A percentile compares a stretch with the other conserved stretches of the same genome.
Evolutionary conservation across 2,888 invertebrate species (phyloP).

Genomic region (Cataglyphis rosenhaueri): DNA sequence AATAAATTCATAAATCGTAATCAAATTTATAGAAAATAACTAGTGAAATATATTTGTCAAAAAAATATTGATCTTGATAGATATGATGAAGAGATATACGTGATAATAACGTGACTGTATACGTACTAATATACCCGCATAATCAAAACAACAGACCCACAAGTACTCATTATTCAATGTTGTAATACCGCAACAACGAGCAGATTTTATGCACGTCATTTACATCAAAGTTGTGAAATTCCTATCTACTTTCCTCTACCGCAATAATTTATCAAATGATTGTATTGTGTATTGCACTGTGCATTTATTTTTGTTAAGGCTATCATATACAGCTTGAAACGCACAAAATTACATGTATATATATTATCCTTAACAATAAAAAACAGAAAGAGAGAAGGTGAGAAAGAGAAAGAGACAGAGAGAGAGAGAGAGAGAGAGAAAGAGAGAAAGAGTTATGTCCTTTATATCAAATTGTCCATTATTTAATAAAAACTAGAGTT

Average conservation of each 20-base stretch:
- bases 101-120: neutral
- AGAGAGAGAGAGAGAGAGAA: no score
- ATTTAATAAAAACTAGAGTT: neutral
- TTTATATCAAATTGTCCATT: neutral
- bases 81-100: neutral
- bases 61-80: neutral
- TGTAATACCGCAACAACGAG: neutral
- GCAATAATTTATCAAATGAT: slow-evolving; percentile 36
- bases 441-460: no score
- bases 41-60: neutral
- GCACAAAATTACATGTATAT: neutral
- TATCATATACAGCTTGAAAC: neutral
- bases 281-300: slow-evolving; percentile 28
- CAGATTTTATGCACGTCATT: slow-evolving; percentile 17
- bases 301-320: slow-evolving; percentile 12
- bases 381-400: no score
- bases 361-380: neutral
- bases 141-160: slow-evolving; percentile 13
- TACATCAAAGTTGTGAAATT: slow-evolving; percentile 24
- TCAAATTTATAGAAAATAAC: neutral
- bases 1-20: neutral
- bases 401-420: no score
- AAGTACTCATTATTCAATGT: slow-evolving; percentile 40
- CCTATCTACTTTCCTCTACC: neutral
- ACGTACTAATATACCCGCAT: neutral